Evolutionary conservation across 1,140 invertebrate species (phyloP).

Genomic region (Zophobas atratus): DNA sequence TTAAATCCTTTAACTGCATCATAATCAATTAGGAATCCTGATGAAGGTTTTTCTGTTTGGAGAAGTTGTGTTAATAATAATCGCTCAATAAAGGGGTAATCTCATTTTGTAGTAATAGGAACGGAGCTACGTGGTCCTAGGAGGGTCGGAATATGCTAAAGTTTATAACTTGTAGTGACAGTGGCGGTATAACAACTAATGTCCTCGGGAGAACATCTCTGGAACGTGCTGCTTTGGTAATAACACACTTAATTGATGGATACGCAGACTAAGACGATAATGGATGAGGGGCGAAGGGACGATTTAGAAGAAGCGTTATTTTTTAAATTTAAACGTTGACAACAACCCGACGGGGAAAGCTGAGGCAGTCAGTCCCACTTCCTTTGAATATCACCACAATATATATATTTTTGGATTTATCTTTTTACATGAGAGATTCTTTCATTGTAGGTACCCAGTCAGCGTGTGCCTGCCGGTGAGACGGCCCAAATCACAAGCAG

Average conservation of each 20-base stretch:
- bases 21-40: conserved; percentile 12
- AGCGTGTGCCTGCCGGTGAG: no score
- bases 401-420: no score
- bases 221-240: conserved; percentile 8
- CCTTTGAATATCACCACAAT: no score
- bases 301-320: neutral
- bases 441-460: no score
- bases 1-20: conserved; percentile 19
- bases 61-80: neutral
- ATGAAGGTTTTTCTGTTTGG: neutral
- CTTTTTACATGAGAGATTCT: no score
- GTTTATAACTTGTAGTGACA: conserved; percentile 27
- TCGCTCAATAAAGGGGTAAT: neutral
- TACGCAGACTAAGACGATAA: neutral
- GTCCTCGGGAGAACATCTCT: conserved; percentile 3
- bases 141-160: neutral
- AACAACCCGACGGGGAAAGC: no score
- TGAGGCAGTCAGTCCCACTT: no score
- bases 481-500: no score
- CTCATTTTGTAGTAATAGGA: neutral
- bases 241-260: conserved; percentile 39
- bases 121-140: neutral
- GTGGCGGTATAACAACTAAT: conserved; percentile 25
- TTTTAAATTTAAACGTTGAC: neutral
- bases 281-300: neutral